Conservation (phyloP, 2,888 invertebrate species). For the Monochamus alternatus region DNA sequence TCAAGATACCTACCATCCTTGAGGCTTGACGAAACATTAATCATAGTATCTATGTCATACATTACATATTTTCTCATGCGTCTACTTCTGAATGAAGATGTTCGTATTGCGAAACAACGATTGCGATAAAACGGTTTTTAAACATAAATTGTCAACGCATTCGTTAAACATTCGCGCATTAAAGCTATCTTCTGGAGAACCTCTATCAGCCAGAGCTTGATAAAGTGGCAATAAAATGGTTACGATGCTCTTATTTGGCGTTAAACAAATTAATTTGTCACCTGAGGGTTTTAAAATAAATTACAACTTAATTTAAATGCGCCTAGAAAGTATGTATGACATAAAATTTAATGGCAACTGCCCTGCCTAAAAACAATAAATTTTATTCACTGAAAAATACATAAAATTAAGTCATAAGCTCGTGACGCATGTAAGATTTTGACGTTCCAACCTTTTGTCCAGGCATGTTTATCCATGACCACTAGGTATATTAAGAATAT, state of each 20-base stretch:
- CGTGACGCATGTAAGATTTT: neutral
- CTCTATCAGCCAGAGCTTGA: neutral
- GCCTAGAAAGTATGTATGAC: slow-evolving; percentile 12
- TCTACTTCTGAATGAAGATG: neutral
- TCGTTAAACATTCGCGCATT: neutral
- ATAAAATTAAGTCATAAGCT: slow-evolving; percentile 17
- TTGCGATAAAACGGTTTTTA: neutral
- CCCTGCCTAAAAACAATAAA: slow-evolving; percentile 29
- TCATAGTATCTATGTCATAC: no score
- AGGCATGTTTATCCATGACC: no score
- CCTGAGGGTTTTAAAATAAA: slow-evolving; percentile 26
- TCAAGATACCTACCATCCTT: no score
- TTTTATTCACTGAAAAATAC: slow-evolving; percentile 14
- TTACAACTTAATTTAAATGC: slow-evolving; percentile 27
- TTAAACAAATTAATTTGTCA: slow-evolving; percentile 26
- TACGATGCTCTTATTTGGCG: slow-evolving; percentile 12
- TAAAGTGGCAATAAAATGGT: slow-evolving; percentile 15
- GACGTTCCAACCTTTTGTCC: no score
- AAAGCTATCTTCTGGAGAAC: neutral
- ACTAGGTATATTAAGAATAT: no score
- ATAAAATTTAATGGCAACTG: slow-evolving; percentile 23
- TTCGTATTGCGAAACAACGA: no score
- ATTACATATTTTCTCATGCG: no score
- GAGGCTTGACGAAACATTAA: no score
- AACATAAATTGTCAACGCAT: neutral